phyloP scores from a whole-genome alignment of 2,797 vertebrate species.

The Botia kubotai region DNA sequence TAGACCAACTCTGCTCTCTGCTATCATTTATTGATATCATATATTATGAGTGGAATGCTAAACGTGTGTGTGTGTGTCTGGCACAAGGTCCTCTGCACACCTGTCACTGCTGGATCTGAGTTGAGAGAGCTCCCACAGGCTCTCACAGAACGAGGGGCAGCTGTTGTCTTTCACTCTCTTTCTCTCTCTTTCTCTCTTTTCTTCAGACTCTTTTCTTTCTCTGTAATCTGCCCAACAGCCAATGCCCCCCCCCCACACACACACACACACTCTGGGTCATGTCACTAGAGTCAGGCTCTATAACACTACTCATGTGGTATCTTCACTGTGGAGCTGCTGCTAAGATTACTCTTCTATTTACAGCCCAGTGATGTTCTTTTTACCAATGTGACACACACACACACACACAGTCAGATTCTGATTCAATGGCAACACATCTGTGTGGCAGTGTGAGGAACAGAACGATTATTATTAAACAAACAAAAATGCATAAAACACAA shows the following conservation, averaged over 20 bases:
- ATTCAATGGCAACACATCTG: too few relatives aligned
- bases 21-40: constrained; percentile 11
- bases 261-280: constrained; percentile 28
- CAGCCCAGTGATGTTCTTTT: constrained; percentile 38
- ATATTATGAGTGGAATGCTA: constrained; percentile 30
- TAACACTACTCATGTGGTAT: constrained; percentile 6
- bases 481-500: too few relatives aligned
- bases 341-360: constrained; percentile 49
- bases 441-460: too few relatives aligned
- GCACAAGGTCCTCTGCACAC: constrained; percentile 61
- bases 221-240: too few relatives aligned
- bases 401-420: neutral
- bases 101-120: constrained; percentile 65
- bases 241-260: too few relatives aligned
- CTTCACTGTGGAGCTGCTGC: too few relatives aligned
- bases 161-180: constrained; percentile 69
- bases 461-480: too few relatives aligned
- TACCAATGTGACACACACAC: neutral
- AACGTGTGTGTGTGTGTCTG: constrained; percentile 29
- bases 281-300: neutral
- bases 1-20: constrained; percentile 35
- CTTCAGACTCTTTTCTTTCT: too few relatives aligned
- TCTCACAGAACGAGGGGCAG: constrained; percentile 67
- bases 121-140: too few relatives aligned
- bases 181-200: neutral